phyloP scores from a whole-genome alignment of 2,113 vertebrate species.

The Mesoclemmys tuberculata region DNA sequence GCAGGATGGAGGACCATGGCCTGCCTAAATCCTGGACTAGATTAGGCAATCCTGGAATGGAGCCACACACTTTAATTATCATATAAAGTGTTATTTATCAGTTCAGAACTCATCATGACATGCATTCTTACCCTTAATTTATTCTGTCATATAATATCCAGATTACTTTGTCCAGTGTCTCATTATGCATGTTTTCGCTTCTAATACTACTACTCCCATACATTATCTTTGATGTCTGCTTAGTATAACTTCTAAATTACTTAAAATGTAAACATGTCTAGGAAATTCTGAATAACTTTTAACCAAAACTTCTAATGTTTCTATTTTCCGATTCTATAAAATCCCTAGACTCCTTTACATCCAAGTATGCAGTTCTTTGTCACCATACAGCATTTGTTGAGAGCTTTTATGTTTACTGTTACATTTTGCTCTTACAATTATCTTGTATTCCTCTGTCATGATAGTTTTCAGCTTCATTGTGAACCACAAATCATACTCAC shows the following conservation, averaged over 20 bases:
- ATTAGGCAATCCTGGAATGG: neutral
- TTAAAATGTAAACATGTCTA: neutral
- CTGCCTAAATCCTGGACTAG: neutral
- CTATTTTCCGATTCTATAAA: neutral
- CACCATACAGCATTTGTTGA: accelerated
- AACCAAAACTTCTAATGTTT: neutral
- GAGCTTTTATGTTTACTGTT: neutral
- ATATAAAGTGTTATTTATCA: neutral
- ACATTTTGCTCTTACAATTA: neutral
- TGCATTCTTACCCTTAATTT: neutral
- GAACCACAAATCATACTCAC: neutral
- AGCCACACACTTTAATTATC: neutral
- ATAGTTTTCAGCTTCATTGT: neutral
- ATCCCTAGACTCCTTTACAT: neutral
- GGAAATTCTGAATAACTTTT: neutral
- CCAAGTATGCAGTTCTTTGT: neutral
- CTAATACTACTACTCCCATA: neutral
- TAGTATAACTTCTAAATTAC: neutral
- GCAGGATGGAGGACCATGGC: accelerated
- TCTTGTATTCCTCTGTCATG: neutral
- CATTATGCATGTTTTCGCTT: neutral
- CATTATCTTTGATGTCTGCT: neutral
- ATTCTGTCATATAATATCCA: neutral
- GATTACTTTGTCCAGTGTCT: neutral
- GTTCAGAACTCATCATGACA: accelerated